Conservation (phyloP, 2,113 vertebrate genomes). For the Orthonyx spaldingii region DNA sequence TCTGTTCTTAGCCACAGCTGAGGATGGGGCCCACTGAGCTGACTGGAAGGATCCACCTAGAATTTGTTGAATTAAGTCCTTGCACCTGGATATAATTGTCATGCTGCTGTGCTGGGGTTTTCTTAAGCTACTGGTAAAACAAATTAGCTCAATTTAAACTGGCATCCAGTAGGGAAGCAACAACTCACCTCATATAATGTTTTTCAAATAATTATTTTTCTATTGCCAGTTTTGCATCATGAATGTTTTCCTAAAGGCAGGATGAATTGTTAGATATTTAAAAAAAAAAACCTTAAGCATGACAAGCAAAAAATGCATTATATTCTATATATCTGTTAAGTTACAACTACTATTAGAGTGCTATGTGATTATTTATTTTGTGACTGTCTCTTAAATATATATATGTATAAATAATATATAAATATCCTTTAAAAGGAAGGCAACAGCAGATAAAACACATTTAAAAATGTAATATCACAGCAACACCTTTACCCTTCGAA, state of each 20-base stretch:
- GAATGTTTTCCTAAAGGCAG: constrained; percentile 73
- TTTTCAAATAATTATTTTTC: constrained; percentile 83
- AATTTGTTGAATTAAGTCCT: constrained; percentile 98
- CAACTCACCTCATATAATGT: constrained; percentile 87
- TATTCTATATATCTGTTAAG: not conserved
- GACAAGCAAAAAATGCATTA: not conserved
- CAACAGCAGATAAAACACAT: not conserved
- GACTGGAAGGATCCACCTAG: constrained; percentile 88
- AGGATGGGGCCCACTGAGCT: constrained; percentile 72
- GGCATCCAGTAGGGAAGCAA: constrained; percentile 88
- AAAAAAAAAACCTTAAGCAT: not conserved
- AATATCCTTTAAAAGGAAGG: not conserved
- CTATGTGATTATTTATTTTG: not conserved
- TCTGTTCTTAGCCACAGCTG: constrained; percentile 86
- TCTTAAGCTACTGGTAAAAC: constrained; percentile 86
- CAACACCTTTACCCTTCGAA: not conserved
- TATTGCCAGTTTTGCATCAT: constrained; percentile 73
- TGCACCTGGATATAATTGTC: constrained; percentile 99
- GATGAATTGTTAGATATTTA: not conserved
- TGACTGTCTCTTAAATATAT: not conserved
- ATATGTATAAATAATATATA: not conserved
- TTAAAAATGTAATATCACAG: not conserved
- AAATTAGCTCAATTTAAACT: constrained; percentile 94
- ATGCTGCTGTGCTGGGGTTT: constrained; percentile 93
- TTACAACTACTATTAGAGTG: not conserved